These are phyloP conservation scores for Ctenosaura bakeri DNA, from an alignment of 2,797 vertebrate genomes.

Conservation along the genomic window DNA sequence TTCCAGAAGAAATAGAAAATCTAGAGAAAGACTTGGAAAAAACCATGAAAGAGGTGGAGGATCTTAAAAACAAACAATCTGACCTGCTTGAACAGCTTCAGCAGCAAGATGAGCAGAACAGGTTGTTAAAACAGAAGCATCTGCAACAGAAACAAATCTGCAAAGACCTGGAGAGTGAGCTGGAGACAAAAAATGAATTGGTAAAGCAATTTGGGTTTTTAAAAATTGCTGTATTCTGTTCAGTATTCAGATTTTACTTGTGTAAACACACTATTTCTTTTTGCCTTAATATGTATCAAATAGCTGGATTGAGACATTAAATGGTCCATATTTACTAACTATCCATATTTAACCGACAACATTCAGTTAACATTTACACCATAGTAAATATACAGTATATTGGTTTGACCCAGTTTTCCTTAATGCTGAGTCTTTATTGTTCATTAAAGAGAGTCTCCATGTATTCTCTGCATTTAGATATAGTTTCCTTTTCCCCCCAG, in stretches of 20 bases:
- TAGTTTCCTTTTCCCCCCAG: slow-evolving; percentile 41
- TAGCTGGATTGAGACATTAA: no score
- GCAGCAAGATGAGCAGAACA: slow-evolving; percentile 81
- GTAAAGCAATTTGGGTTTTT: slow-evolving; percentile 75
- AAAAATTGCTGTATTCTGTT: neutral
- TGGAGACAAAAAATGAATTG: slow-evolving; percentile 86
- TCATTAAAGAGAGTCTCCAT: slow-evolving; percentile 80
- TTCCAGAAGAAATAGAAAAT: slow-evolving; percentile 86
- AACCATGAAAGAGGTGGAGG: slow-evolving; percentile 78
- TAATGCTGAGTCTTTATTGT: slow-evolving; percentile 76
- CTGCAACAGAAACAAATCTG: slow-evolving; percentile 78
- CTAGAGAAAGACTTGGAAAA: slow-evolving; percentile 85
- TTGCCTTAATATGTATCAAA: no score
- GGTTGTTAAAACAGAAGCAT: slow-evolving; percentile 79
- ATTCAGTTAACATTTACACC: no score
- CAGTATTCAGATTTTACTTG: no score
- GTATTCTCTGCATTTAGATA: slow-evolving; percentile 10
- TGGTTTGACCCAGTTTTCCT: slow-evolving; percentile 78
- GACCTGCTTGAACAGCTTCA: slow-evolving; percentile 80
- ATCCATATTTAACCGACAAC: no score
- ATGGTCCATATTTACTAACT: no score
- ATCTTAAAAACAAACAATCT: slow-evolving; percentile 79
- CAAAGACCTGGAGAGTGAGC: slow-evolving; percentile 80
- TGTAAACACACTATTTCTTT: no score
- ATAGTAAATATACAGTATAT: slow-evolving; percentile 51